These are phyloP conservation scores for Tipula unca DNA, from an alignment of 2,888 invertebrate genomes.

Conservation along the genomic window DNA sequence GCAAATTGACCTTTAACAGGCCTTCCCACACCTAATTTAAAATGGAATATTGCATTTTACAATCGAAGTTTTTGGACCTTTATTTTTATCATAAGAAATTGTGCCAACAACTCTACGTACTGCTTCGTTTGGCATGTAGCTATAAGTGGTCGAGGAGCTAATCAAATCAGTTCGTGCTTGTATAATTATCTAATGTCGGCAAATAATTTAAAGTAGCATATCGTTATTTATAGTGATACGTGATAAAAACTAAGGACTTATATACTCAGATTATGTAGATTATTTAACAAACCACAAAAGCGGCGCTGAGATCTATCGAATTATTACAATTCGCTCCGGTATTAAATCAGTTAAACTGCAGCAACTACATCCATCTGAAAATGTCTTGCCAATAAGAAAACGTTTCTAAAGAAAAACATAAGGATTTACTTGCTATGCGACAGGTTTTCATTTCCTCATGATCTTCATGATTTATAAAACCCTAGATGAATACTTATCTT, in stretches of 20 bases:
- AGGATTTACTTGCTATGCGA: not conserved
- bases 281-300: too few species aligned
- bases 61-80: not conserved
- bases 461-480: not conserved
- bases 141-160: not conserved
- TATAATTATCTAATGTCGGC: not conserved
- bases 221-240: not conserved
- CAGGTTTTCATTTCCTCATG: not conserved
- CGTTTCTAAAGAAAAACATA: not conserved
- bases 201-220: not conserved
- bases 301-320: too few species aligned
- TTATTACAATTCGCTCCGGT: too few species aligned
- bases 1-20: not conserved
- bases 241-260: too few species aligned
- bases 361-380: too few species aligned
- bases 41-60: not conserved
- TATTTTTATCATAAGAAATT: not conserved
- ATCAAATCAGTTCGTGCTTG: not conserved
- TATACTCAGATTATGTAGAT: too few species aligned
- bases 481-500: not conserved
- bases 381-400: not conserved
- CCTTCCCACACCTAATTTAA: not conserved
- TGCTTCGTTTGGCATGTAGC: not conserved
- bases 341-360: too few species aligned
- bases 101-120: not conserved